Conservation (phyloP, 2,113 vertebrate genomes). For the Acanthochromis polyacanthus region DNA sequence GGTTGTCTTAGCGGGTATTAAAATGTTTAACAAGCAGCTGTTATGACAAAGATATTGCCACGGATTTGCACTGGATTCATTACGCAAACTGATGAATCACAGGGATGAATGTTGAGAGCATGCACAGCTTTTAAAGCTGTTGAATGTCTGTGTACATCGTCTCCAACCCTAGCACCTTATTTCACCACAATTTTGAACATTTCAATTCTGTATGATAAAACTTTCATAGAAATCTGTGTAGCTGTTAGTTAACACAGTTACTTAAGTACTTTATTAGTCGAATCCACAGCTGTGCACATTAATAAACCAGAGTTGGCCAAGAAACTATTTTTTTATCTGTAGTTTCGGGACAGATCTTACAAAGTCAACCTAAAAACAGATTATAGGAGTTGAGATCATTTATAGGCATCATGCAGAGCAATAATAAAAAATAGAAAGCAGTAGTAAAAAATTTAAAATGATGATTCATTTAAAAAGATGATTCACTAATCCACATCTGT, state of each 20-base stretch:
- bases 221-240: neutral
- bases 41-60: neutral
- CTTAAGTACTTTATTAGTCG: neutral
- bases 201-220: neutral
- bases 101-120: neutral
- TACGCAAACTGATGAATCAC: slow-evolving; percentile 16
- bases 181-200: no score
- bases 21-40: slow-evolving; percentile 17
- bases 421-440: neutral
- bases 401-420: neutral
- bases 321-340: neutral
- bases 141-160: neutral
- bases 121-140: neutral
- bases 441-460: neutral
- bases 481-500: neutral
- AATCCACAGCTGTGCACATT: neutral
- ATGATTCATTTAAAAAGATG: neutral
- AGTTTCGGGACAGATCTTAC: neutral
- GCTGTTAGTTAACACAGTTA: neutral
- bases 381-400: neutral
- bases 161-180: no score
- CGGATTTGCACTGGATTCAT: neutral
- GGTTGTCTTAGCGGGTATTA: slow-evolving; percentile 3
- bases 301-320: neutral
- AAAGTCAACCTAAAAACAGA: neutral